Conservation (phyloP, 2,888 invertebrate genomes). For the Drosophila ustulata region DNA sequence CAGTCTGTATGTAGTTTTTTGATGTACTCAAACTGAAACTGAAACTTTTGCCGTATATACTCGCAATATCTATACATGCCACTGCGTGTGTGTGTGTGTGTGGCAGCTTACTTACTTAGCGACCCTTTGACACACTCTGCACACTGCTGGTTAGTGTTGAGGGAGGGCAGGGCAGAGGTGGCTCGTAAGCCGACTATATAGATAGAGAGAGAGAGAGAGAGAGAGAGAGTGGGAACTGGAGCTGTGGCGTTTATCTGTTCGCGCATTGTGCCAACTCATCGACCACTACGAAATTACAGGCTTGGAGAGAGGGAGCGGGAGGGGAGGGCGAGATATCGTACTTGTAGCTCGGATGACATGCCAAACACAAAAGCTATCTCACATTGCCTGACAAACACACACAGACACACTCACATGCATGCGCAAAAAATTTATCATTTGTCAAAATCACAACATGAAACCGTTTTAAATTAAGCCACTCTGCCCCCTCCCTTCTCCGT, state of each 20-base stretch:
- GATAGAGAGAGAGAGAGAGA: background rate
- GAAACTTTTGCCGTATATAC: conserved; percentile 58
- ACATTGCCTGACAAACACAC: conserved; percentile 45
- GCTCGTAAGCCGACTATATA: no score
- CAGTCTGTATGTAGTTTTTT: conserved; percentile 50
- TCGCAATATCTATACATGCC: conserved; percentile 12
- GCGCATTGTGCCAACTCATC: conserved; percentile 70
- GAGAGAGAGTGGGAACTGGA: background rate
- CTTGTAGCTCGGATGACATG: conserved; percentile 63
- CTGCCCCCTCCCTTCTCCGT: conserved; percentile 15
- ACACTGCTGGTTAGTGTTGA: conserved; percentile 6
- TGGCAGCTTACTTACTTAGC: conserved; percentile 70
- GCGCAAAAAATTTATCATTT: conserved; percentile 70
- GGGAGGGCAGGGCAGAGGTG: conserved; percentile 2
- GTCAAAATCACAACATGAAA: conserved; percentile 80
- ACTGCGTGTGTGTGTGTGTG: conserved; percentile 32
- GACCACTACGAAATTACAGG: conserved; percentile 57
- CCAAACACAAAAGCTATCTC: conserved; percentile 71
- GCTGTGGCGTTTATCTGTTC: conserved; percentile 61
- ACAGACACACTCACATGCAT: conserved; percentile 39
- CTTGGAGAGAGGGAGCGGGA: conserved; percentile 1
- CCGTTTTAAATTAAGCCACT: conserved; percentile 78
- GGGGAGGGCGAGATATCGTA: conserved; percentile 44
- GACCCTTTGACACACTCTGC: conserved; percentile 73
- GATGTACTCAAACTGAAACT: conserved; percentile 64